Base-by-base conservation (phyloP, 2,888 invertebrate genomes). In the Thymelicus acteon region DNA sequence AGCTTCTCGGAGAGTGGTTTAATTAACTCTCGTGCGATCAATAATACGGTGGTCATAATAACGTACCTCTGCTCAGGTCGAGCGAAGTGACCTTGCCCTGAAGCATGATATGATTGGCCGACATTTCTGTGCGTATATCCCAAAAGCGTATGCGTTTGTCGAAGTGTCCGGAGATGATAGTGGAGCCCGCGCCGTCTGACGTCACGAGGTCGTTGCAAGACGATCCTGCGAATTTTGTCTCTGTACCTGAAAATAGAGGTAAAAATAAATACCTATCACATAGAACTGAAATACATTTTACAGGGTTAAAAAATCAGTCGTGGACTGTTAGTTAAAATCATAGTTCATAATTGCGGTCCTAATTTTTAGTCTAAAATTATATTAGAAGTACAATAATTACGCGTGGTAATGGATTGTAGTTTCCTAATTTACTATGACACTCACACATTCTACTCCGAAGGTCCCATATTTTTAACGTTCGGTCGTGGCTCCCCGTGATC, bases 381-480 rank as follows among this genome's bases (percentile, higher is more conserved):
- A 31, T 31, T 31, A 31, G 31, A 31, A 31, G 31, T 31, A 31
- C 2, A 31, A 2, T 31, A 31, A 31, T 31, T 31, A 31, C 31
- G 31, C 5, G 31, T 31, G 31, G 31, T 31, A 31, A 31, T 2
- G 31, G 19, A 44, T 44, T 44, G 10, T 12, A 10, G 3, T 12
- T 2, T 44, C 12, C 1, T 4, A 44, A 44, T 52, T 6, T 52
- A n/a, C 6, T 52, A 52, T 52, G 49, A 15, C 7, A 88, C 93
- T 89, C 83, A 93, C 93, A 93, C 91, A 92, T 92, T 89, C 97
- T 96, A 93, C 97, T 98, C 80, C 97, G 96, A 61, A 99, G 95
- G 93, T 99, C 99, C 99, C 99, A 99, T 84, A 99, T 96, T 95
- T 99, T 99, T 72, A 99, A 94, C 44, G 99, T 99, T 76, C 99